Evolutionary conservation across 2,888 invertebrate genomes (phyloP).

Genomic region (Philaethria dido): DNA sequence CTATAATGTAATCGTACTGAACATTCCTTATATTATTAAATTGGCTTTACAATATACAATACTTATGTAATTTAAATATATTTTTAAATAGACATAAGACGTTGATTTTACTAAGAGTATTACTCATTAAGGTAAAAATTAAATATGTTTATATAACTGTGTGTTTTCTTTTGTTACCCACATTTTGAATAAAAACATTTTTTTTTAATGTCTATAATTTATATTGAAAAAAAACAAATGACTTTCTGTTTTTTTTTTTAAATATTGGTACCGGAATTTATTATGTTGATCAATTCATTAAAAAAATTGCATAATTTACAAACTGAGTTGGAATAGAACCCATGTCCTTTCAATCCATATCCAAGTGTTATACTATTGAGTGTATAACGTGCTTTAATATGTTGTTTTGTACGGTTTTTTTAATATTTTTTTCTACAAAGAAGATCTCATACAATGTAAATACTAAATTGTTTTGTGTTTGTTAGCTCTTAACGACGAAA

Average conservation of each 20-base stretch:
- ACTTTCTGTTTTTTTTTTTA: too few relatives aligned
- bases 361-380: neutral
- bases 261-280: too few relatives aligned
- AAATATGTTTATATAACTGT: slow-evolving; percentile 62
- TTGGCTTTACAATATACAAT: slow-evolving; percentile 59
- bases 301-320: too few relatives aligned
- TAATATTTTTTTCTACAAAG: neutral
- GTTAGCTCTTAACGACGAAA: slow-evolving; percentile 41
- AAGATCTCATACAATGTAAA: neutral
- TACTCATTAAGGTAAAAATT: slow-evolving; percentile 68
- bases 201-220: neutral
- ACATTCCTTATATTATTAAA: slow-evolving; percentile 74
- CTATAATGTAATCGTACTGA: slow-evolving; percentile 65
- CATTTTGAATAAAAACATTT: neutral
- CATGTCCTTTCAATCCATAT: neutral
- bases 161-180: slow-evolving; percentile 39
- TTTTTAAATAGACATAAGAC: slow-evolving; percentile 66
- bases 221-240: too few relatives aligned
- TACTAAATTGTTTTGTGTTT: slow-evolving; percentile 34
- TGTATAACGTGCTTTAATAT: neutral
- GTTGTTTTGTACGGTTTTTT: neutral
- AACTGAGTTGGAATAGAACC: neutral
- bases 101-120: slow-evolving; percentile 77
- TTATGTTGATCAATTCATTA: too few relatives aligned
- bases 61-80: slow-evolving; percentile 58